phyloP scores from a whole-genome alignment of 2,113 vertebrate species.

The Uria aalge region DNA sequence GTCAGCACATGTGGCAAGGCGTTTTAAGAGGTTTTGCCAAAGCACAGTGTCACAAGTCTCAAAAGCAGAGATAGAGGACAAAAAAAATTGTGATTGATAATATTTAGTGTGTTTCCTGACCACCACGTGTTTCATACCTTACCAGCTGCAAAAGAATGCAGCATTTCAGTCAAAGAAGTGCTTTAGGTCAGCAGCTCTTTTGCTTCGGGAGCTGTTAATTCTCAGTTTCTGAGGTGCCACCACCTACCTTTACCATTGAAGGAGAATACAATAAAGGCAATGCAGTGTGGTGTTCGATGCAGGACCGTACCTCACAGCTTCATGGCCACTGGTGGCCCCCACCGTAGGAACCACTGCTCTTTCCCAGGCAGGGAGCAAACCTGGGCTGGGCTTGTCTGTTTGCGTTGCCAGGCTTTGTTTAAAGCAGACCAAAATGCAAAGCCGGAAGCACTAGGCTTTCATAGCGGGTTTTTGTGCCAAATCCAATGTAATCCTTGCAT shows the following conservation, averaged over 20 bases:
- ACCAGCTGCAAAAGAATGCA: not conserved
- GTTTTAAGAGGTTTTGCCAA: not conserved
- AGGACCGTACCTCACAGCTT: not conserved
- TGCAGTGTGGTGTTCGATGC: not conserved
- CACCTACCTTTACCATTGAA: not conserved
- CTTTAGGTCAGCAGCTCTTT: not conserved
- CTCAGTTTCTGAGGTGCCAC: not conserved
- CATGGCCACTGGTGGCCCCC: not conserved
- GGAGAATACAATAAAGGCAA: not conserved
- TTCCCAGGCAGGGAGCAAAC: not conserved
- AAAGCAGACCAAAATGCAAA: not conserved
- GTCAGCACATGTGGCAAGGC: not conserved
- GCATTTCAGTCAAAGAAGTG: not conserved
- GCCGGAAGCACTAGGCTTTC: not conserved
- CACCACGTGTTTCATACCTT: fast-evolving
- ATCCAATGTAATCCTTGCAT: not conserved
- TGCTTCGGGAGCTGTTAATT: not conserved
- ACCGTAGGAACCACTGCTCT: not conserved
- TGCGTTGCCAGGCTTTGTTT: not conserved
- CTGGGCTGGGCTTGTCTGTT: not conserved
- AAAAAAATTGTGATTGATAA: not conserved
- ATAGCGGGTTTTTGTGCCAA: not conserved
- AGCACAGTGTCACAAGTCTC: not conserved
- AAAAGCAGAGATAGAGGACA: not conserved
- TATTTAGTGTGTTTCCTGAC: not conserved